A percentile compares a stretch with the other conserved stretches of the same genome.
Conservation (phyloP, 2,113 vertebrate genomes). For the Leucosticte australis region DNA sequence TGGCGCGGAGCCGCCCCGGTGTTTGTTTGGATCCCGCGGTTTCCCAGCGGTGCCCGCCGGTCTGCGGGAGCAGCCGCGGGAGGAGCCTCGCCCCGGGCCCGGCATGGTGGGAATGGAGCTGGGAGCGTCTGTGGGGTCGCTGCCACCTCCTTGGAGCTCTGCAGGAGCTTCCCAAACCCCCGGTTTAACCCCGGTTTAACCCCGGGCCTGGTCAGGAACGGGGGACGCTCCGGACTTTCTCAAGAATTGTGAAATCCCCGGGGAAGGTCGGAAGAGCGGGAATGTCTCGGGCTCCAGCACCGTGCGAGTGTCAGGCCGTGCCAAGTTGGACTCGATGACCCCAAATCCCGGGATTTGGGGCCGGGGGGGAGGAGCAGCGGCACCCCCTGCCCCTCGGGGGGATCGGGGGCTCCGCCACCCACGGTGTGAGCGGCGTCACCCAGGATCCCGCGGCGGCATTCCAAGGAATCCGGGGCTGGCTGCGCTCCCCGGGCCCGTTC, state of each 20-base stretch:
- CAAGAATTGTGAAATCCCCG: accelerated
- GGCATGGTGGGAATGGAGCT: not conserved
- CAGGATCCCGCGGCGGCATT: conserved; percentile 20
- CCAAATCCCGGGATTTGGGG: not conserved
- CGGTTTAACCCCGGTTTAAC: accelerated
- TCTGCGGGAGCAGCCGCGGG: conserved; percentile 33
- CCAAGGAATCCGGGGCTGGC: conserved; percentile 15
- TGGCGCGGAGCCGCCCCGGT: not conserved
- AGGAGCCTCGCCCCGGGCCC: conserved; percentile 35
- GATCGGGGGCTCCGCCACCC: conserved; percentile 52
- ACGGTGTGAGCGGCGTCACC: conserved; percentile 3
- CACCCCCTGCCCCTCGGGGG: conserved; percentile 10
- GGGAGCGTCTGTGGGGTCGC: not conserved
- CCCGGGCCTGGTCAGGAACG: accelerated
- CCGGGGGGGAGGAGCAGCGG: not conserved
- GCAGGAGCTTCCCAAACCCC: not conserved
- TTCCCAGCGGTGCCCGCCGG: conserved; percentile 59
- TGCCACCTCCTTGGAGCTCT: not conserved
- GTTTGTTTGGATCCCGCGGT: conserved; percentile 55
- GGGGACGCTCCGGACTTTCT: not conserved
- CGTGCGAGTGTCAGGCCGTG: accelerated
- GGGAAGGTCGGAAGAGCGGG: accelerated
- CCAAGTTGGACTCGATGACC: accelerated
- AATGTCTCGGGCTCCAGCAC: not conserved
- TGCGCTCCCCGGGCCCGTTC: not conserved